Conservation (phyloP, 2,113 vertebrate genomes). For the Merops nubicus region DNA sequence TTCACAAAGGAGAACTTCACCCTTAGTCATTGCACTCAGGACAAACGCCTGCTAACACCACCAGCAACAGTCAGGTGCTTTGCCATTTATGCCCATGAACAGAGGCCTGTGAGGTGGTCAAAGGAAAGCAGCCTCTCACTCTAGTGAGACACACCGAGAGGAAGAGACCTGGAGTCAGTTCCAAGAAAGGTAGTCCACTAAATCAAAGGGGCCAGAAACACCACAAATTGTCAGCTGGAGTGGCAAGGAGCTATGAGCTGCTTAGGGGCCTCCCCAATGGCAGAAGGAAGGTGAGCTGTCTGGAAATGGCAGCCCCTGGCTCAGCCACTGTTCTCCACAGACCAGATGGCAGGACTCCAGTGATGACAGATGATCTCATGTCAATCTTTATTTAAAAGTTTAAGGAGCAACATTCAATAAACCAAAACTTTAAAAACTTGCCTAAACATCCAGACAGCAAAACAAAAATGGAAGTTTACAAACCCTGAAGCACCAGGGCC, state of each 20-base stretch:
- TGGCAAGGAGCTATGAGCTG: not conserved
- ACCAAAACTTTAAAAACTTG: not conserved
- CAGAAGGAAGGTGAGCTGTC: not conserved
- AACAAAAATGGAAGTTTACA: not conserved
- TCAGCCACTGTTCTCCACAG: not conserved
- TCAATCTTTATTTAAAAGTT: not conserved
- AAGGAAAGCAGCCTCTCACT: not conserved
- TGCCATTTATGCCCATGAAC: not conserved
- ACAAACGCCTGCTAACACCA: fast-evolving
- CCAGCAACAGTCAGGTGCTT: fast-evolving
- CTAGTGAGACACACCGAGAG: not conserved
- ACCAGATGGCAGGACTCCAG: not conserved
- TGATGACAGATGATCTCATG: not conserved
- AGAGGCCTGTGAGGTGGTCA: not conserved
- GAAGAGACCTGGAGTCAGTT: not conserved
- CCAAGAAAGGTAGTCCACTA: not conserved
- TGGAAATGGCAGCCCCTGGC: not conserved
- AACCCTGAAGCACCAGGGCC: not conserved
- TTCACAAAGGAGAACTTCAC: not conserved
- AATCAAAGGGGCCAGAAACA: not conserved
- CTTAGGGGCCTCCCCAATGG: not conserved
- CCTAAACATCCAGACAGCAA: not conserved
- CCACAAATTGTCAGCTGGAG: fast-evolving
- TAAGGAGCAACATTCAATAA: not conserved
- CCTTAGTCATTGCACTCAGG: not conserved